Conservation (phyloP, 2,113 vertebrate genomes). For the Erpornis zantholeuca region DNA sequence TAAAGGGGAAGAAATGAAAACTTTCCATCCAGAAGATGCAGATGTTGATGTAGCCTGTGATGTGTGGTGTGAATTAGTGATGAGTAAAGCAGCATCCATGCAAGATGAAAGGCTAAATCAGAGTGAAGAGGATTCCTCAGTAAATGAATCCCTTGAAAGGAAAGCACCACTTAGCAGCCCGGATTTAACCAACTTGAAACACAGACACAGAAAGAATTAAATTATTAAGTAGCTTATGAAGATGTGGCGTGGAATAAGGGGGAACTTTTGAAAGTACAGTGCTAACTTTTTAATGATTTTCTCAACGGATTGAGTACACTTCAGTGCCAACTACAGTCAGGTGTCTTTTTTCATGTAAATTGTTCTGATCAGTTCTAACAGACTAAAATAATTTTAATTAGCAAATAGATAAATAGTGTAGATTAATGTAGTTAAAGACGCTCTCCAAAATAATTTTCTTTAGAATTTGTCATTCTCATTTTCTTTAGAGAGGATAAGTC, state of each 20-base stretch:
- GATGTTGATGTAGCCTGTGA: constrained; percentile 46
- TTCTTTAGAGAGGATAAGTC: constrained; percentile 3
- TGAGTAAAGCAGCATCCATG: not conserved
- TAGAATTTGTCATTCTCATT: constrained; percentile 12
- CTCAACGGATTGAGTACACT: not conserved
- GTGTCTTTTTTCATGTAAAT: constrained; percentile 42
- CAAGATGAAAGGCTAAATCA: constrained; percentile 33
- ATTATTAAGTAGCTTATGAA: constrained; percentile 34
- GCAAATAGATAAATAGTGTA: constrained; percentile 49
- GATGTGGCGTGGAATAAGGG: not conserved
- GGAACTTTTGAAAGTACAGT: not conserved
- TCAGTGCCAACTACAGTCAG: constrained; percentile 14
- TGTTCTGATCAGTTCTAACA: not conserved
- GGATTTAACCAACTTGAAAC: constrained; percentile 25
- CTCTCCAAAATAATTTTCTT: constrained; percentile 13
- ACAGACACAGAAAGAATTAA: not conserved
- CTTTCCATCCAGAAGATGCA: constrained; percentile 41
- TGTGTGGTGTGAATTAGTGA: constrained; percentile 38
- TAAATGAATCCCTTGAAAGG: constrained; percentile 13
- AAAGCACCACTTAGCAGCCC: constrained; percentile 1
- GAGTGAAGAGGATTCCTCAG: not conserved
- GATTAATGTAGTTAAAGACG: not conserved
- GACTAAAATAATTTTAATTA: constrained; percentile 40
- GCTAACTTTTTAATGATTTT: constrained; percentile 31
- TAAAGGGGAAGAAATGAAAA: constrained; percentile 40